Percentiles rank a stretch among this genome's conserved stretches.
Evolutionary conservation across 2,888 invertebrate genomes (phyloP).

Genomic region (Bombylius discolor): DNA sequence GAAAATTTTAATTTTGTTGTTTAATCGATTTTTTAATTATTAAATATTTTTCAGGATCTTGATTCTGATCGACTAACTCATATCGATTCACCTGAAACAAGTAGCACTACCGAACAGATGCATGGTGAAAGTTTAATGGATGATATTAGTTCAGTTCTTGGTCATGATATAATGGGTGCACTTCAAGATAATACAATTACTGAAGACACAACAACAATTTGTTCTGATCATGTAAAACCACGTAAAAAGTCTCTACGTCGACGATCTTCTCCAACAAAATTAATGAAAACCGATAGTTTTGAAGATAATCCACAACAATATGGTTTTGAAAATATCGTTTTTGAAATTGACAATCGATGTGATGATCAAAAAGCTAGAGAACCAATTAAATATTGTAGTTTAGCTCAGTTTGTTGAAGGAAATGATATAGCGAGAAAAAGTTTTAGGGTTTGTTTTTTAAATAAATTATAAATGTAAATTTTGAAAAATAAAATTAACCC

Average conservation of each 20-base stretch:
- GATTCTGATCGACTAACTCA: constrained; percentile 48
- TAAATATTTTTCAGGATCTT: constrained; percentile 27
- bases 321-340: constrained; percentile 60
- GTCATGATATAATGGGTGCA: constrained; percentile 54
- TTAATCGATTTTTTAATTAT: background rate
- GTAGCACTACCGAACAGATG: constrained; percentile 59
- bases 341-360: constrained; percentile 40
- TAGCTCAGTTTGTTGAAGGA: constrained; percentile 72
- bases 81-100: constrained; percentile 71
- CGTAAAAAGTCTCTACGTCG: constrained; percentile 27
- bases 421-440: constrained; percentile 70
- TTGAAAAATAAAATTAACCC: background rate
- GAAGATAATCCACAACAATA: constrained; percentile 40
- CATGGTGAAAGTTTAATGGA: constrained; percentile 69
- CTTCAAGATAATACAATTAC: constrained; percentile 57
- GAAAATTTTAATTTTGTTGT: background rate
- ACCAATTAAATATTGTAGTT: constrained; percentile 58
- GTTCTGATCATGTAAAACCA: constrained; percentile 34
- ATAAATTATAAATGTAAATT: background rate
- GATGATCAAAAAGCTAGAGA: constrained; percentile 39
- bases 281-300: constrained; percentile 34
- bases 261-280: constrained; percentile 40
- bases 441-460: constrained; percentile 40
- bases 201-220: constrained; percentile 56
- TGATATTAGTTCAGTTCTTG: constrained; percentile 60